Evolutionary conservation across 2,888 invertebrate genomes (phyloP).

Genomic region (Chironomus tentans): DNA sequence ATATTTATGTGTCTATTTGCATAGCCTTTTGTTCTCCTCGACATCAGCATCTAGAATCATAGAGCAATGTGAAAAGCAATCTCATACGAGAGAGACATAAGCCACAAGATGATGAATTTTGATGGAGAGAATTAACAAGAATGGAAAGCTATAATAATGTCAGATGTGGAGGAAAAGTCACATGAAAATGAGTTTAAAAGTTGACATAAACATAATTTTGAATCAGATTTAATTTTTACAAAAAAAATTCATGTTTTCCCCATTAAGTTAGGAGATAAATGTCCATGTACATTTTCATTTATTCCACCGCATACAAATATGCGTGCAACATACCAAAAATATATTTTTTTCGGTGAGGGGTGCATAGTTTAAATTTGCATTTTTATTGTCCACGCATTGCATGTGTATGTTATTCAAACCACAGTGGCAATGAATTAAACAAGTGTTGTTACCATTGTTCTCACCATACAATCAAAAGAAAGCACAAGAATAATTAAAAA

Average conservation of each 20-base stretch:
- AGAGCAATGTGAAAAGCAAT: no score
- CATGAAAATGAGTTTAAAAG: background rate
- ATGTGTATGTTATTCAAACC: background rate
- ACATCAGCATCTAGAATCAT: no score
- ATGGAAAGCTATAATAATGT: background rate
- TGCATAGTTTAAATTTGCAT: background rate
- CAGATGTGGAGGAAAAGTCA: background rate
- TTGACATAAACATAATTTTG: background rate
- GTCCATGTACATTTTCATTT: background rate
- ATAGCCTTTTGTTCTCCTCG: no score
- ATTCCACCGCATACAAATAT: background rate
- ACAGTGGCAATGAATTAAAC: background rate
- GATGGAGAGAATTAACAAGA: background rate
- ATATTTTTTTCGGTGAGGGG: background rate
- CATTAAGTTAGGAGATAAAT: no score
- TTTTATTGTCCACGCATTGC: background rate
- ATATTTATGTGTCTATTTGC: no score
- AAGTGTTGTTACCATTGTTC: background rate
- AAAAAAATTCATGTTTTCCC: no score
- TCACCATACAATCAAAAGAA: background rate
- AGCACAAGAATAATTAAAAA: conserved; percentile 18
- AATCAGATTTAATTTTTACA: background rate
- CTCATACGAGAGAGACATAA: background rate
- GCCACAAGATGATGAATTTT: background rate
- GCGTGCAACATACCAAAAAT: background rate